phyloP scores from a whole-genome alignment of 1,140 invertebrate species.

The Pseudobourletiella spinata region DNA sequence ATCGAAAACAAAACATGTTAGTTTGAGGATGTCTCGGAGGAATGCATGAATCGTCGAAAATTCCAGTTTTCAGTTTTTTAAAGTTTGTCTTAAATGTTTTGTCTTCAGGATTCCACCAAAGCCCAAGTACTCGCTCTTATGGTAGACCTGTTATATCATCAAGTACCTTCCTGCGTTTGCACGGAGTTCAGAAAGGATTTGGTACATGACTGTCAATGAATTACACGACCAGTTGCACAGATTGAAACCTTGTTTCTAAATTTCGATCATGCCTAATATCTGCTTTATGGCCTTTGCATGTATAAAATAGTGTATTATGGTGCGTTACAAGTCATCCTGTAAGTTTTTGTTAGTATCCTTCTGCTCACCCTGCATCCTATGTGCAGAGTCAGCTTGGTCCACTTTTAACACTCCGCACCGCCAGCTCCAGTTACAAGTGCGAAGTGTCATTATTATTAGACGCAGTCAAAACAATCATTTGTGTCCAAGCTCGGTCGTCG shows the following conservation, averaged over 20 bases:
- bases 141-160: no score
- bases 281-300: not conserved
- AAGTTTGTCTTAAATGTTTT: not conserved
- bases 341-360: no score
- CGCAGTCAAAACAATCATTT: no score
- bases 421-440: no score
- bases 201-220: not conserved
- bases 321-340: no score
- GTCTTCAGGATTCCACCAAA: not conserved
- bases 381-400: no score
- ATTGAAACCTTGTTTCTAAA: not conserved
- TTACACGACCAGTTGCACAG: not conserved
- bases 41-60: not conserved
- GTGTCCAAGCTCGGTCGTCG: no score
- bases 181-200: not conserved
- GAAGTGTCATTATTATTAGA: no score
- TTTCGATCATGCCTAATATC: not conserved
- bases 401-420: no score
- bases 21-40: not conserved
- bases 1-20: slow-evolving; percentile 20
- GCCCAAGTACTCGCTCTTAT: not conserved
- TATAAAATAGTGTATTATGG: no score
- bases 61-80: not conserved
- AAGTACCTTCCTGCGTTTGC: no score
- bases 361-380: no score